Conservation (phyloP, 2,888 invertebrate genomes). For the Melinopterus prodromus region DNA sequence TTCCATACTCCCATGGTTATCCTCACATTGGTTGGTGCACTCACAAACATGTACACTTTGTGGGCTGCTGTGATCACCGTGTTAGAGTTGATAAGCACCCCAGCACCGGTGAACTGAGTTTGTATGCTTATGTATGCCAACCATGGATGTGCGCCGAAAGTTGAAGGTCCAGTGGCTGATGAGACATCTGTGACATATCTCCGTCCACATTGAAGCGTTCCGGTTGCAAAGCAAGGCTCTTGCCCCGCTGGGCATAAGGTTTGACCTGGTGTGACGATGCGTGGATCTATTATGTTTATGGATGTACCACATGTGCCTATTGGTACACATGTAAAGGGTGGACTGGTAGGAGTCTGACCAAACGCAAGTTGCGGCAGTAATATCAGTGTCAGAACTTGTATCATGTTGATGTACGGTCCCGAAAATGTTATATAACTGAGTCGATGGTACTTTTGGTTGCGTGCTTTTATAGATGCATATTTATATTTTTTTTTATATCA, state of each 20-base stretch:
- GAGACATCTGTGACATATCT: conserved; percentile 58
- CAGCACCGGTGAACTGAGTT: conserved; percentile 71
- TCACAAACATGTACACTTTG: conserved; percentile 67
- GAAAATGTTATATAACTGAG: no score
- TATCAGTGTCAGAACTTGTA: background rate
- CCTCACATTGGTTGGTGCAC: conserved; percentile 41
- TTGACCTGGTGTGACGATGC: conserved; percentile 50
- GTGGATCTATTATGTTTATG: conserved; percentile 50
- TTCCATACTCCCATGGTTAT: conserved; percentile 45
- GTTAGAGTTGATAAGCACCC: conserved; percentile 72
- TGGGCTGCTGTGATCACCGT: conserved; percentile 80
- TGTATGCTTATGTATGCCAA: conserved; percentile 62
- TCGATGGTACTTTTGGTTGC: background rate
- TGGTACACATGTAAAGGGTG: conserved; percentile 49
- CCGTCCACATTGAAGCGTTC: conserved; percentile 60
- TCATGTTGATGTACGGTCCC: background rate
- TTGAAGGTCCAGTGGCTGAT: conserved; percentile 62
- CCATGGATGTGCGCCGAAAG: conserved; percentile 61
- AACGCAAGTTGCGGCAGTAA: background rate
- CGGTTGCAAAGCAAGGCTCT: conserved; percentile 48
- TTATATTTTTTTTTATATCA: background rate
- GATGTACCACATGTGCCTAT: conserved; percentile 50
- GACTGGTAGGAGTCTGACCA: conserved; percentile 10
- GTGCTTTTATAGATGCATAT: conserved; percentile 14
- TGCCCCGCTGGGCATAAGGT: conserved; percentile 49